Evolutionary conservation across 2,888 invertebrate genomes (phyloP).

Genomic region (Morpho deidamia): DNA sequence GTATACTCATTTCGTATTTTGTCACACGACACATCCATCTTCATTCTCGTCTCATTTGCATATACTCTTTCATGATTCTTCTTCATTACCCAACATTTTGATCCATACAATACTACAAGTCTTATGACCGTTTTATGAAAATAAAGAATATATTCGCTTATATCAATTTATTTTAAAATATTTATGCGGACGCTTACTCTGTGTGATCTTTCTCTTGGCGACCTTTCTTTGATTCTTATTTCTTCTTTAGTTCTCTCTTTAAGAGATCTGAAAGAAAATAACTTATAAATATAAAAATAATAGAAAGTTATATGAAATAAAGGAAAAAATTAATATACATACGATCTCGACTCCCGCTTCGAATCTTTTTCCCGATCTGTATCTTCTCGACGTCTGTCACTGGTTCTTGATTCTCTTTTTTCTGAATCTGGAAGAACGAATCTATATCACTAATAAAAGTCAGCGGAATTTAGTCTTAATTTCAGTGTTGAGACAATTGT

Average conservation of each 20-base stretch:
- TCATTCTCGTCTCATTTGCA: too few relatives aligned
- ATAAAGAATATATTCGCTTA: neutral
- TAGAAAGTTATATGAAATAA: neutral
- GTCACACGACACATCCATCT: too few relatives aligned
- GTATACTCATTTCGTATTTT: too few relatives aligned
- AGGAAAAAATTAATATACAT: conserved; percentile 26
- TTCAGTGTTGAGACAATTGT: too few relatives aligned
- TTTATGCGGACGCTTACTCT: conserved; percentile 42
- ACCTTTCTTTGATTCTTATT: conserved; percentile 75
- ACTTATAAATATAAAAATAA: neutral
- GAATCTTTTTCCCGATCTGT: conserved; percentile 62
- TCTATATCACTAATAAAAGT: neutral
- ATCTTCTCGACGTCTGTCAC: conserved; percentile 62
- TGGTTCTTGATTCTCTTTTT: conserved; percentile 53
- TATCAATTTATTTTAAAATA: neutral
- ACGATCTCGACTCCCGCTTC: conserved; percentile 67
- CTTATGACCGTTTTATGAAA: too few relatives aligned
- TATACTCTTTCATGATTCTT: too few relatives aligned
- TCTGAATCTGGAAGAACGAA: conserved; percentile 45
- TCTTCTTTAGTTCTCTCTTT: conserved; percentile 82
- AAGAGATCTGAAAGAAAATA: conserved; percentile 45
- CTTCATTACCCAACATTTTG: too few relatives aligned
- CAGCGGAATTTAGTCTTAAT: neutral
- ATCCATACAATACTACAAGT: too few relatives aligned
- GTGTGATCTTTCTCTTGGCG: conserved; percentile 67